phyloP scores from a whole-genome alignment of 2,797 vertebrate genomes.

The Poeciliopsis infans region DNA sequence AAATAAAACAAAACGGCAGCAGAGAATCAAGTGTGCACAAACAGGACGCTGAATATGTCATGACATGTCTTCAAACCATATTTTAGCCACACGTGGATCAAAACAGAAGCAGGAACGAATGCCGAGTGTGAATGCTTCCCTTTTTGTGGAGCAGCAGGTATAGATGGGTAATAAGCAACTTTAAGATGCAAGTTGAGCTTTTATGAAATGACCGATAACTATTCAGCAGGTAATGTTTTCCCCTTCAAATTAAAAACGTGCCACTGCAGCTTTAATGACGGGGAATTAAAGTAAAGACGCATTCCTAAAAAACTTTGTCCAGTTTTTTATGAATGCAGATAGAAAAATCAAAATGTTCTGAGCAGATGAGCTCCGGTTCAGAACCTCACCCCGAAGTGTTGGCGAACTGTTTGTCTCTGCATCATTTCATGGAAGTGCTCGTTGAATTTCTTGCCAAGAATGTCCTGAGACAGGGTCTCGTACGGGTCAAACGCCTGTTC shows the following conservation, averaged over 20 bases:
- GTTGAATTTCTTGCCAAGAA: conserved; percentile 90
- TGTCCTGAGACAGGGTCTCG: conserved; percentile 95
- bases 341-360: neutral
- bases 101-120: conserved; percentile 52
- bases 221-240: neutral
- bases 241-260: neutral
- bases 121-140: conserved; percentile 35
- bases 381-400: conserved; percentile 90
- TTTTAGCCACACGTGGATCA: conserved; percentile 52
- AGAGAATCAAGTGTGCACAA: conserved; percentile 62
- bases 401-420: conserved; percentile 87
- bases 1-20: conserved; percentile 76
- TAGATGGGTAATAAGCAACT: neutral
- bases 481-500: conserved; percentile 99
- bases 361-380: neutral
- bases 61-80: conserved; percentile 58
- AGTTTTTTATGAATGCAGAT: neutral
- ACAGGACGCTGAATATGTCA: conserved; percentile 69
- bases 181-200: neutral
- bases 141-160: neutral
- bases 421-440: conserved; percentile 94
- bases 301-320: neutral
- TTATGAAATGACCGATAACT: neutral
- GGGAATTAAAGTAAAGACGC: neutral
- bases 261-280: neutral